A percentile compares a stretch with the other conserved stretches of the same genome.
Evolutionary conservation across 2,797 vertebrate genomes (phyloP).

Genomic region (Macropus fuliginosus): DNA sequence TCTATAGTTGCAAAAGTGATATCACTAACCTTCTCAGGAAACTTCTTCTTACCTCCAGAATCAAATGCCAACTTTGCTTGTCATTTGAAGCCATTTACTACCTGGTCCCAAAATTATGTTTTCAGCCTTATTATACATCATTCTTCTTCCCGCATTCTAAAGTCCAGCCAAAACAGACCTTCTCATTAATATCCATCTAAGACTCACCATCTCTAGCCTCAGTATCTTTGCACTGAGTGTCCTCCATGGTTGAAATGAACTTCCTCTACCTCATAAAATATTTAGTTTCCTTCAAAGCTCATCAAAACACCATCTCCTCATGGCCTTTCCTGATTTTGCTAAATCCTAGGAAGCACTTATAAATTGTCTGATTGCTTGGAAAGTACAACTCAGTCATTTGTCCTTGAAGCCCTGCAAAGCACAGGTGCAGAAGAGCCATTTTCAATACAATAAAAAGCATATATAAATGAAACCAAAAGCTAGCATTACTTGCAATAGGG

Average conservation of each 20-base stretch:
- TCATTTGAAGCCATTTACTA: background rate
- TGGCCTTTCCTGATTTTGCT: background rate
- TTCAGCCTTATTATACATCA: background rate
- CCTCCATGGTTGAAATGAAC: background rate
- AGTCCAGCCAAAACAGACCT: background rate
- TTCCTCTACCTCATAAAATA: background rate
- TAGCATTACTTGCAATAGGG: background rate
- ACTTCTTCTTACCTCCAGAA: background rate
- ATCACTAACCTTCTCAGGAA: no score
- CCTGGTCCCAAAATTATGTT: background rate
- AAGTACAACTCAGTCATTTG: background rate
- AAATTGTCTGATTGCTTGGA: background rate
- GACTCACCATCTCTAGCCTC: background rate
- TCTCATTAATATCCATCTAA: background rate
- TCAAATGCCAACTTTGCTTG: background rate
- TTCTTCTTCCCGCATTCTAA: background rate
- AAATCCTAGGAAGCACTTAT: background rate
- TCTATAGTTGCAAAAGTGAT: no score
- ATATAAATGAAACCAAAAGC: background rate
- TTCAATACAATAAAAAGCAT: background rate
- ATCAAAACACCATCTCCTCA: no score
- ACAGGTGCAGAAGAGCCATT: background rate
- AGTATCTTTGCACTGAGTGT: background rate
- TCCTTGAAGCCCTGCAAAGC: background rate
- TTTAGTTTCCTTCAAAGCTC: background rate